These are phyloP conservation scores for Diacarnus erythraeanus DNA, from an alignment of 37 sponge, comb jelly and placozoan species.

Conservation along the genomic window DNA sequence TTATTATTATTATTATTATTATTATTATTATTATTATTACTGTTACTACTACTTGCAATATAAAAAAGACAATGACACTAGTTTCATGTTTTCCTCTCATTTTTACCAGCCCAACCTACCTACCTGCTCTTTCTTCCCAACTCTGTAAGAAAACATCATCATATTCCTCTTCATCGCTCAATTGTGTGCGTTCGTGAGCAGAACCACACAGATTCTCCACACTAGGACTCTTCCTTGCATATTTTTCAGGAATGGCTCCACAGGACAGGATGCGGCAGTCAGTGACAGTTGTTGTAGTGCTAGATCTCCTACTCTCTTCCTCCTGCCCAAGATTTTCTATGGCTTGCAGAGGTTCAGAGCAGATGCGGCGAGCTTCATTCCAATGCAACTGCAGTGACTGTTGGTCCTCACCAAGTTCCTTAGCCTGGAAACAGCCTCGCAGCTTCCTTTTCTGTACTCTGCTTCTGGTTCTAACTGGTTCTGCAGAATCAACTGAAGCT, in stretches of 20 bases:
- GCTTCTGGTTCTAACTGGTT: neutral
- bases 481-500: neutral
- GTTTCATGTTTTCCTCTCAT: too few species aligned
- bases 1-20: neutral
- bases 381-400: conserved; percentile 34
- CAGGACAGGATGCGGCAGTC: conserved; percentile 11
- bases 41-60: too few species aligned
- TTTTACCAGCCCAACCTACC: too few species aligned
- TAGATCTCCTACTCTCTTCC: conserved; percentile 2
- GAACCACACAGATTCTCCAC: neutral
- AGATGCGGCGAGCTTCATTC: conserved; percentile 43
- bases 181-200: too few species aligned
- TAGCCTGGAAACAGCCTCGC: too few species aligned
- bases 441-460: neutral
- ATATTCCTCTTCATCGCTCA: conserved; percentile 10
- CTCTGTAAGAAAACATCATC: conserved; percentile 28
- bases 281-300: neutral
- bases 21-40: too few species aligned
- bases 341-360: conserved; percentile 32
- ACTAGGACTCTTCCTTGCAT: neutral
- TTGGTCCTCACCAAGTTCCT: neutral
- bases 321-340: neutral
- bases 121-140: conserved; percentile 8
- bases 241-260: neutral
- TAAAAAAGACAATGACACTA: neutral